These are phyloP conservation scores for Channa argus DNA, from an alignment of 2,113 vertebrate genomes.

Conservation along the genomic window DNA sequence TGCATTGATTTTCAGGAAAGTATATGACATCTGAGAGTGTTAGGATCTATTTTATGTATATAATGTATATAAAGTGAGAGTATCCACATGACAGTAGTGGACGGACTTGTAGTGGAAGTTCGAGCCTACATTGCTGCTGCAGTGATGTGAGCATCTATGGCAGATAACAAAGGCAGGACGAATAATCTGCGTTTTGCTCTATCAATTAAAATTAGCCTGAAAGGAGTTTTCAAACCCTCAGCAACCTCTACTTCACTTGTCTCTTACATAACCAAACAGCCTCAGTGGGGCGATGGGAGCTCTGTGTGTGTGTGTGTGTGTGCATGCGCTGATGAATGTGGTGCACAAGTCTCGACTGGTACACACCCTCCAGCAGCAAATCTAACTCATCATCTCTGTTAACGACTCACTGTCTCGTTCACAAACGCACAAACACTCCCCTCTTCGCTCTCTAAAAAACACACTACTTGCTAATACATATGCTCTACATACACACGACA, in stretches of 20 bases:
- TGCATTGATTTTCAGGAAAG: too few species aligned
- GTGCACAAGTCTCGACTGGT: slow-evolving; percentile 49
- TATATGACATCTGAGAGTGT: too few species aligned
- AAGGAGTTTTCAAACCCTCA: slow-evolving; percentile 55
- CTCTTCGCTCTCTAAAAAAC: slow-evolving; percentile 1
- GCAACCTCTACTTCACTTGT: slow-evolving; percentile 49
- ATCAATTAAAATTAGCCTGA: slow-evolving; percentile 72
- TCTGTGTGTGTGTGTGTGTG: slow-evolving; percentile 19
- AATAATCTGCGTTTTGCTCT: slow-evolving; percentile 60
- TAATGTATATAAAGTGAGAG: background rate
- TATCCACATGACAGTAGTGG: background rate
- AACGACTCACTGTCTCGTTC: background rate
- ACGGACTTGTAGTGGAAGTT: background rate
- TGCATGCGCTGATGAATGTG: background rate
- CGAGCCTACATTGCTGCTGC: background rate
- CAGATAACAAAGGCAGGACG: slow-evolving; percentile 40
- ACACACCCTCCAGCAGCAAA: slow-evolving; percentile 29
- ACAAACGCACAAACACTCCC: background rate
- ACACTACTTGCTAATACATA: slow-evolving; percentile 18
- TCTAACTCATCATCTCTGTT: slow-evolving; percentile 40
- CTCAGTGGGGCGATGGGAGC: slow-evolving; percentile 21
- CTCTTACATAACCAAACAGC: slow-evolving; percentile 65
- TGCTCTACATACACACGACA: slow-evolving; percentile 26
- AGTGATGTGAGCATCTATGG: slow-evolving; percentile 17
- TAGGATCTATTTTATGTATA: too few species aligned